Conservation (phyloP, 2,797 vertebrate species). For the Hipposideros larvatus region DNA sequence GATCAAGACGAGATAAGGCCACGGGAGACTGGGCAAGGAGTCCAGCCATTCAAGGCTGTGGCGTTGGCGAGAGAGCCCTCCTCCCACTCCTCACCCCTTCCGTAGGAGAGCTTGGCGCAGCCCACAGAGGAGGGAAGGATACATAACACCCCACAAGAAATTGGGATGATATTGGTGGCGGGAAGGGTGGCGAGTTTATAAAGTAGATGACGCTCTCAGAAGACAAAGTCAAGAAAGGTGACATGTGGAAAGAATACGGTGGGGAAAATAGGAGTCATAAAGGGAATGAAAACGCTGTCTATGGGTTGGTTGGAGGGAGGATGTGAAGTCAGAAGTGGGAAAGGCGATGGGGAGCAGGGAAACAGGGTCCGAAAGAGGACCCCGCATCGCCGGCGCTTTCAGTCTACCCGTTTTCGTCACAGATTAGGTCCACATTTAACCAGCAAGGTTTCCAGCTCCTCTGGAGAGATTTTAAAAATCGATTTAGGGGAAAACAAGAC, state of each 20-base stretch:
- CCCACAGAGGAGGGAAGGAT: not conserved
- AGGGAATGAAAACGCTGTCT: not conserved
- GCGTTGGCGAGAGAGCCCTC: not conserved
- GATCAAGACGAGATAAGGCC: not conserved
- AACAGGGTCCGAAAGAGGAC: too few species aligned
- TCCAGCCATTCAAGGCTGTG: not conserved
- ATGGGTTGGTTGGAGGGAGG: rapidly evolving
- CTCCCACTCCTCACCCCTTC: not conserved
- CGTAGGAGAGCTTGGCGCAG: not conserved
- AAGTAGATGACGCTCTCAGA: not conserved
- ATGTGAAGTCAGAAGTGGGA: rapidly evolving
- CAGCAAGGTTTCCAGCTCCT: not conserved
- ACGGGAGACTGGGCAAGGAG: not conserved
- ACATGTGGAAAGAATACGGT: rapidly evolving
- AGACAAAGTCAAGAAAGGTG: not conserved
- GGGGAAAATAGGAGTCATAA: not conserved
- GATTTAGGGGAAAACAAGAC: not conserved
- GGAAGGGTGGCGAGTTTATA: not conserved
- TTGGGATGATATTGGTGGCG: not conserved
- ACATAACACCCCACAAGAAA: rapidly evolving
- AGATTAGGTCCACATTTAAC: not conserved
- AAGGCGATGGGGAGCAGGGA: not conserved
- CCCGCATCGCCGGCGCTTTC: rapidly evolving
- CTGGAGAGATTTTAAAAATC: not conserved
- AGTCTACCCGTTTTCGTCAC: not conserved